phyloP scores from a whole-genome alignment of 2,888 invertebrate species.

The Eudemis profundana region DNA sequence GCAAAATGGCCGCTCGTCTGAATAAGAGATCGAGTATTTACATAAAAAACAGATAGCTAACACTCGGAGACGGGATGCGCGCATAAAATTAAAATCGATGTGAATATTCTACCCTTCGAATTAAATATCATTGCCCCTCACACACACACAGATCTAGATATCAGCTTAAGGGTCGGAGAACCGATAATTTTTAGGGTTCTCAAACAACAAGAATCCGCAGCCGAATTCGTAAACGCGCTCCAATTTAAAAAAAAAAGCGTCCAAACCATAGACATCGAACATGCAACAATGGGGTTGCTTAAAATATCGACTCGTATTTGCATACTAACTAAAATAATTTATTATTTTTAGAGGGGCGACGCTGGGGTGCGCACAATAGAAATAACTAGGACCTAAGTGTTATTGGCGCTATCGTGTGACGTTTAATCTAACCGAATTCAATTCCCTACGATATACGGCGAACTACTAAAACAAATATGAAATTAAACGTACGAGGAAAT shows the following conservation, averaged over 20 bases:
- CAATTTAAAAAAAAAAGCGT: conserved; percentile 51
- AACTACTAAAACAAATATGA: conserved; percentile 71
- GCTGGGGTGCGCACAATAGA: conserved; percentile 79
- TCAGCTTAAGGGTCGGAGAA: conserved; percentile 64
- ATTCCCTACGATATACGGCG: conserved; percentile 57
- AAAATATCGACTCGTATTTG: conserved; percentile 84
- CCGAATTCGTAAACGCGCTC: conserved; percentile 31
- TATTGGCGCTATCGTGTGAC: conserved; percentile 75
- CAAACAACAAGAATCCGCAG: conserved; percentile 40
- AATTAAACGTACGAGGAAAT: conserved; percentile 76
- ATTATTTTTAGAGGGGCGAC: conserved; percentile 83
- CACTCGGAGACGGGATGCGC: conserved; percentile 81
- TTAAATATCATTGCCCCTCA: conserved; percentile 81
- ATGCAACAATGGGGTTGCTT: conserved; percentile 80
- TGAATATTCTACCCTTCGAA: conserved; percentile 81
- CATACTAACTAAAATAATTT: conserved; percentile 86
- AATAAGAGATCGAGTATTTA: conserved; percentile 81
- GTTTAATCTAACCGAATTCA: conserved; percentile 54
- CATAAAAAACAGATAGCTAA: conserved; percentile 83
- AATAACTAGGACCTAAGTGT: conserved; percentile 81
- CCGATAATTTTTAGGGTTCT: conserved; percentile 44
- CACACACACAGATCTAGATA: conserved; percentile 73
- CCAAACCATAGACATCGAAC: conserved; percentile 73
- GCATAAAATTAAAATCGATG: conserved; percentile 86
- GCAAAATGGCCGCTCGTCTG: conserved; percentile 75